Evolutionary conservation across 1,140 invertebrate species (phyloP), one percentile per base, ranked within the genome.

Genomic region (Solenopsis fugax): DNA sequence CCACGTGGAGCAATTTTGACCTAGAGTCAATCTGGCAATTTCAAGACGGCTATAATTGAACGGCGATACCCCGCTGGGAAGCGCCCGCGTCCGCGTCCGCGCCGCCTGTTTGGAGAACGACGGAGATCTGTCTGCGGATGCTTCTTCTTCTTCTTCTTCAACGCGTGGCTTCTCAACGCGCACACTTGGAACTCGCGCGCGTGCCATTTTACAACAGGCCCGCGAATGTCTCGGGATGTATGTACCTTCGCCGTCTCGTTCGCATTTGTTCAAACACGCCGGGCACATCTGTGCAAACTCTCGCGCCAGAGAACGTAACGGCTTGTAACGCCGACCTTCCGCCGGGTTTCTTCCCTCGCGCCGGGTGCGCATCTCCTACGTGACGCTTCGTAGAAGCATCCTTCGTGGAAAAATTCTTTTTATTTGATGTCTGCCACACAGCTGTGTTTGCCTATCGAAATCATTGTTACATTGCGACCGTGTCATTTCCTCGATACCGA

Each of bases 231-330:
- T 41, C 29, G 72, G n/a, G 62, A 37, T 7, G 16, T 64, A 62
- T 16, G 24, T 50, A 78, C 67, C 78, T 75, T 56, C 86, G 75
- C 75, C 78, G 75, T 89, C 72, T 87, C 81, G 73, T 88, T 89
- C 90, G 75, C 91, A 91, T 89, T 92, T 92, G 91, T 92, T 92
- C 91, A 92, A 92, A 92, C 85, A 90, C 77, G 81, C 72, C 52
- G 65, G 62, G 84, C 75, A 86, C 89, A 90, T 90, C 89, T 92
- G 91, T 92, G 87, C 89, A 92, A 92, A 92, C 89, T 89, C 67
- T 89, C 62, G 84, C 86, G 72, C 82, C 87, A 65, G 71, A 72
- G 80, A 64, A 73, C 62, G 67, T 80, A 90, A 90, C 85, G 85
- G 58, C 86, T 90, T 24, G 45, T 65, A 87, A 86, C 76, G 62